A percentile compares a stretch with the other conserved stretches of the same genome.
These are phyloP conservation scores for Eupithecia centaureata DNA, from an alignment of 2,888 invertebrate genomes.

Conservation along the genomic window DNA sequence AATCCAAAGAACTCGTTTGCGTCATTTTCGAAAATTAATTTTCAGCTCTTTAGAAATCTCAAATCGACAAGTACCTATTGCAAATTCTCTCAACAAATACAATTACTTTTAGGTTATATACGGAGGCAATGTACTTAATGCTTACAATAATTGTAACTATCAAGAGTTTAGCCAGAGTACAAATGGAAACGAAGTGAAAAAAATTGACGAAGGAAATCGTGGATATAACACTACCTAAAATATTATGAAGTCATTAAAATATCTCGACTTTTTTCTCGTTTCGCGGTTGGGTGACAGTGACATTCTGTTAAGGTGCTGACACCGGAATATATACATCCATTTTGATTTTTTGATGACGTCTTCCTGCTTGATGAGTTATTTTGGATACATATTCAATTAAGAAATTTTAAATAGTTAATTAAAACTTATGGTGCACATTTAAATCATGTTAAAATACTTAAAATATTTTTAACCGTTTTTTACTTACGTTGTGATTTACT, in stretches of 20 bases:
- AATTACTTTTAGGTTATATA: background rate
- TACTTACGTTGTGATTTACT: too few relatives aligned
- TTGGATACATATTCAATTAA: background rate
- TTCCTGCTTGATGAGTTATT: slow-evolving; percentile 53
- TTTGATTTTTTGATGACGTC: slow-evolving; percentile 48
- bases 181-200: background rate
- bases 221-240: background rate
- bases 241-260: slow-evolving; percentile 77
- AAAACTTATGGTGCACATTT: background rate
- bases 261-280: slow-evolving; percentile 69
- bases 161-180: background rate
- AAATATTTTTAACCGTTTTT: too few relatives aligned
- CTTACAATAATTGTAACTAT: background rate
- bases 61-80: too few relatives aligned
- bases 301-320: slow-evolving; percentile 57
- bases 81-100: background rate
- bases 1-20: background rate
- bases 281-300: slow-evolving; percentile 71
- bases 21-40: background rate
- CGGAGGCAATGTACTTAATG: background rate
- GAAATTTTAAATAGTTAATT: background rate
- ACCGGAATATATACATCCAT: slow-evolving; percentile 47
- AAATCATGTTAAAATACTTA: background rate
- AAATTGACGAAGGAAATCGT: background rate
- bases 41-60: background rate